Base-by-base conservation (phyloP, 1,140 invertebrate genomes). In the Brachionus koreanus region DNA sequence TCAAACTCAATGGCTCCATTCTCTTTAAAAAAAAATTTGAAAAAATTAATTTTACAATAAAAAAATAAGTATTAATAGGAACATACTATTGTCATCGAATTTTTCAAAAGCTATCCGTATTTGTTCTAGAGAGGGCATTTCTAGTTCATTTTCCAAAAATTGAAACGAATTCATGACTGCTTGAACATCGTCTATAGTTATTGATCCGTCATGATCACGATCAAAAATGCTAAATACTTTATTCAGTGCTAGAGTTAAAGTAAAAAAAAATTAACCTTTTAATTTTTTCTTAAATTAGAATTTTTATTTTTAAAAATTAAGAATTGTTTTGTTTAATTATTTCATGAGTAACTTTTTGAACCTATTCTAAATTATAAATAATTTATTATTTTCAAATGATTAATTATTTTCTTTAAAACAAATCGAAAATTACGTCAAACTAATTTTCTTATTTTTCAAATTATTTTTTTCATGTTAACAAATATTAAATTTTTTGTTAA, bases 61-160 rank as follows among this genome's bases (percentile, higher is more conserved):
- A 25, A 19, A 52, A 33, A 13, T 35, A 52, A 77, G 39, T 1
- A 25, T 29, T 76, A 29, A 29, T 43, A 29, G 29, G 37, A n/a
- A 37, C 35, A 39, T 79, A 79, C 76, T 79, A 25, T 79, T 79
- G 33, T 79, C 76, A 42, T 79, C 76, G 23, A 79, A 79, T 79
- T 65, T 57, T 43, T 79, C 76, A 61, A 79, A 79, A 3, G 76
- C 76, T 3, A 79, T n/a, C 13, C 33, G 19, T 13, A 79, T 79
- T 65, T 79, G 49, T n/a, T 79, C 76, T 5, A 79, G 10, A 29
- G 76, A 79, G 13, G 76, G 76, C 76, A 79, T 79, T 65, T 79
- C 76, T 2, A 79, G 33, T 43, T 79, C 76, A 65, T 57, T 79
- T 65, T 79, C 46, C 37, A 79, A 61, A 79, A 61, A 79, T 25